Evolutionary conservation across 1,140 invertebrate species (phyloP).

Genomic region (Lasioglossum baleicum): DNA sequence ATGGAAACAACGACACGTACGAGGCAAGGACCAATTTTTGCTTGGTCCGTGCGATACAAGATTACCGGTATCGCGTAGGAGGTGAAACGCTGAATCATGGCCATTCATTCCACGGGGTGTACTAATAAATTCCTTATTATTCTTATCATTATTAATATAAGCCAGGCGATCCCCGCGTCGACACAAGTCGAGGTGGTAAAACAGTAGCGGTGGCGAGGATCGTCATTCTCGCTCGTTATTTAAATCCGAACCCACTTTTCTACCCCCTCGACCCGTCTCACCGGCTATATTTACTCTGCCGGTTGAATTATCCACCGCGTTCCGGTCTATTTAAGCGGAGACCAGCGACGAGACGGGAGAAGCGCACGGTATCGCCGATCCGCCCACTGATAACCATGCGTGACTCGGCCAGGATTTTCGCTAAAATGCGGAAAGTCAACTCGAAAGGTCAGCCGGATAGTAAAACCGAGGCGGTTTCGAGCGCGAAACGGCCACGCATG

Average conservation of each 20-base stretch:
- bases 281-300: conserved; percentile 18
- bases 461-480: not conserved
- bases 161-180: not conserved
- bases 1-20: no score
- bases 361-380: not conserved
- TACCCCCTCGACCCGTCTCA: not conserved
- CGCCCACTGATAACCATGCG: conserved; percentile 23
- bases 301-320: conserved; percentile 16
- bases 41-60: no score
- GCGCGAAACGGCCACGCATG: not conserved
- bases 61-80: no score
- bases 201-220: not conserved
- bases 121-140: no score
- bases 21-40: no score
- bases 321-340: conserved; percentile 30
- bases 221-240: conserved; percentile 29
- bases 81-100: no score
- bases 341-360: not conserved
- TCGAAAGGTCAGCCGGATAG: conserved; percentile 1
- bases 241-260: conserved; percentile 14
- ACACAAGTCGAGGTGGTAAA: not conserved
- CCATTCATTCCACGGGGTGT: no score
- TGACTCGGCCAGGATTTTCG: not conserved
- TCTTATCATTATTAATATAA: no score
- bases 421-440: conserved; percentile 11